phyloP scores from a whole-genome alignment of 1,140 invertebrate species.

The Limonius californicus region DNA sequence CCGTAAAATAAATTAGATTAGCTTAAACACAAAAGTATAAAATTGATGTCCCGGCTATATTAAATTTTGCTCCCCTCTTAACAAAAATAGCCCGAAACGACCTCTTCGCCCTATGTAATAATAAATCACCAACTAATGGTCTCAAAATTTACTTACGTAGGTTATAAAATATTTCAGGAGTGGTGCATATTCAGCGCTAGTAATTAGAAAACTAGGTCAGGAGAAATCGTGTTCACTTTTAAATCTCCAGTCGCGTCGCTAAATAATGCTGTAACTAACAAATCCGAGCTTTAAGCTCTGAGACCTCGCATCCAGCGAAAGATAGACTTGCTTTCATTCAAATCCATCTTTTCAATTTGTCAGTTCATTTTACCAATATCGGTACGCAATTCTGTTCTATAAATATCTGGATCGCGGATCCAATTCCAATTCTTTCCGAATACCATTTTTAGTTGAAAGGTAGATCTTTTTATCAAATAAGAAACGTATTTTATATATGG shows the following conservation, averaged over 20 bases:
- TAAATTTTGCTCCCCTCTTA: no score
- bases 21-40: no score
- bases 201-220: no score
- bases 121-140: no score
- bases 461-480: background rate
- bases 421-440: background rate
- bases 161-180: no score
- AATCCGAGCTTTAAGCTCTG: background rate
- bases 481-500: background rate
- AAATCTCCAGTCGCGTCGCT: background rate
- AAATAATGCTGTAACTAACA: background rate
- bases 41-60: no score
- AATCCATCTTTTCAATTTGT: slow-evolving; percentile 1
- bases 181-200: no score
- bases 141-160: no score
- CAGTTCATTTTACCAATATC: slow-evolving; percentile 1
- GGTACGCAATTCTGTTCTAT: background rate
- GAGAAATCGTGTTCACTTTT: no score
- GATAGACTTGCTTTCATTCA: background rate
- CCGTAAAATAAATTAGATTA: no score
- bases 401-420: background rate
- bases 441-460: background rate
- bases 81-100: no score
- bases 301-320: background rate
- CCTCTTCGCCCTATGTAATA: no score